Base-by-base conservation (phyloP, 2,888 invertebrate genomes). In the Ochropleura plecta region DNA sequence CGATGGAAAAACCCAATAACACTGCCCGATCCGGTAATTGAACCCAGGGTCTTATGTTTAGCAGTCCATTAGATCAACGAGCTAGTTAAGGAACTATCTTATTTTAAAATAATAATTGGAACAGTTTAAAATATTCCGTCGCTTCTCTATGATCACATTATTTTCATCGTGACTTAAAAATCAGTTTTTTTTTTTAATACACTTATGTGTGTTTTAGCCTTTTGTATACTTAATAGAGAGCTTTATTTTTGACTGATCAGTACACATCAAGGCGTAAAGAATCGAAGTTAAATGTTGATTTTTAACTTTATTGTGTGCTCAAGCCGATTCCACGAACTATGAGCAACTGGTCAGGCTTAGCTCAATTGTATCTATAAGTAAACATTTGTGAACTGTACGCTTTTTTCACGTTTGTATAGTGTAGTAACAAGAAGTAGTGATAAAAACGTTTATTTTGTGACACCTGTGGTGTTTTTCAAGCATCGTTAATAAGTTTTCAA, bases 251-350 rank as follows among this genome's bases (percentile, higher is more conserved):
- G 42, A 48, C 82, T 73, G 60, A 84, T 85, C 80, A 85, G 82
- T 86, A 85, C 55, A 44, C 80, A 76, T 20, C 48, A 51, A 69
- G 30, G 57, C 68, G 78, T 76, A 53, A 71, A 72, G 44, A 72
- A 76, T 76, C 83, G 64, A 84, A 84, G 85, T 75, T 77, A 76
- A 86, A 86, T 86, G 80, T 86, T 86, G 86, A 86, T 84, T 84
- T 83, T 84, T 59, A 62, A 69, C 73, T 77, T 69, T 67, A 68
- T 69, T 51, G 69, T 73, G 74, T 84, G 62, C 70, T 51, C 57
- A 78, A 70, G 63, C 51, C 20, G 73, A 67, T 85, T 86, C 85
- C 64, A 64, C 73, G 86, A 86, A 86, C 73, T 64, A 80, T 78
- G 65, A 76, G 74, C 84, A 73, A 73, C 62, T 70, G 63, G 20